These are phyloP conservation scores for Antheraea yamamai DNA, from an alignment of 2,888 invertebrate species.

Conservation along the genomic window DNA sequence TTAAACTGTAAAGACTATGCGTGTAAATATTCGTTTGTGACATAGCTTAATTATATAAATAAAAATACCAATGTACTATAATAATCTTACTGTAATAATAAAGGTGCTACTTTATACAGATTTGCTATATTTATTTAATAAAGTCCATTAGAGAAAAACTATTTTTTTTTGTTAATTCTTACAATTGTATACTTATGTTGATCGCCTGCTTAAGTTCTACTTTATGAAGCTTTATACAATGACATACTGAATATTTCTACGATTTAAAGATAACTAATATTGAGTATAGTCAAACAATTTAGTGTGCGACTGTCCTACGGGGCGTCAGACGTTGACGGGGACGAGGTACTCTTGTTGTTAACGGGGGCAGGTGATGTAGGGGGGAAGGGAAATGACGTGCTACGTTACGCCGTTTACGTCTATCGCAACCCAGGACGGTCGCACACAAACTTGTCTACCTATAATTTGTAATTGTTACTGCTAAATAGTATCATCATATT, in stretches of 20 bases:
- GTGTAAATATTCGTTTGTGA: not conserved
- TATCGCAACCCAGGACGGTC: too few relatives aligned
- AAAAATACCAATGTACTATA: slow-evolving; percentile 6
- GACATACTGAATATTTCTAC: slow-evolving; percentile 27
- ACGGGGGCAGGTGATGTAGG: too few relatives aligned
- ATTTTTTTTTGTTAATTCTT: not conserved
- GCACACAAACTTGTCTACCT: too few relatives aligned
- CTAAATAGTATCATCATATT: not conserved
- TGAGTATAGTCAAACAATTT: not conserved
- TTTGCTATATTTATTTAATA: slow-evolving; percentile 24
- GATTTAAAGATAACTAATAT: slow-evolving; percentile 23
- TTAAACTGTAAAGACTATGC: not conserved
- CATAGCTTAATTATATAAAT: not conserved
- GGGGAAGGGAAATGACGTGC: too few relatives aligned
- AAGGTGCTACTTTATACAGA: slow-evolving; percentile 40
- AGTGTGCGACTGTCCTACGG: too few relatives aligned
- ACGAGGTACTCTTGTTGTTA: too few relatives aligned
- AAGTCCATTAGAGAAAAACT: not conserved
- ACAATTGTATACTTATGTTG: not conserved
- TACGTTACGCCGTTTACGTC: too few relatives aligned
- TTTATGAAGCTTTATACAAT: not conserved
- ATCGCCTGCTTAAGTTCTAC: not conserved
- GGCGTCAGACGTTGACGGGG: too few relatives aligned
- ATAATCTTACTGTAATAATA: slow-evolving; percentile 28
- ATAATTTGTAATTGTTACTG: not conserved